Evolutionary conservation across 2,888 invertebrate genomes (phyloP), one percentile per base, ranked within the genome.

Genomic region (Drosophila putrida): DNA sequence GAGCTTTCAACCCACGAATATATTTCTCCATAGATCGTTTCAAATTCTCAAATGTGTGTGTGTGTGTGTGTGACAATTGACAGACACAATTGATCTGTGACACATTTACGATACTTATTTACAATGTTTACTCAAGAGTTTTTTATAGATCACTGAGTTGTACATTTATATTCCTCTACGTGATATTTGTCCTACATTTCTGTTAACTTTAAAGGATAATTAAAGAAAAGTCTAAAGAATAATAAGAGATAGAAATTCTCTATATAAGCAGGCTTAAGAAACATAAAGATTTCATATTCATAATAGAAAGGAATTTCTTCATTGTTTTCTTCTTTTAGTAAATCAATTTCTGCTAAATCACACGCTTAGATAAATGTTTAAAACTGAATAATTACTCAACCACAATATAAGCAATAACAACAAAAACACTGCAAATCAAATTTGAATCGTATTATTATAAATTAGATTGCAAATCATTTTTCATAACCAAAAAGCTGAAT

Each of bases 391-490:
- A 47, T 39, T n/a, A 59, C n/a, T 31, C 35, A 61, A 64, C 57
- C 61, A n/a, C 61, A 61, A 33, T 39, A 35, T 20, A 51, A 61
- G 51, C 39, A 72, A 61, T 35, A 59, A 28, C 13, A 60, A 53
- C 51, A 47, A 54, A n/a, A 43, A 10, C 63, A 59, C 53, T 38
- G 39, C 38, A 51, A 68, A 68, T 61, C 64, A 77, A 59, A 65
- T 60, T 8, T 54, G 13, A 57, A 58, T 44, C 71, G 44, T 78
- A 67, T 80, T 70, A 82, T 75, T 75, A 82, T 69, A 81, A 85
- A 82, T 82, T 80, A 50, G 71, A 78, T 74, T 65, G 49, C 57
- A 84, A 79, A 73, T 75, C 71, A 79, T 88, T 70, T 81, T 75
- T 85, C 62, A 85, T 79, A 82, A 69, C 53, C 65, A 54, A 28